A percentile compares a stretch with the other conserved stretches of the same genome.
Evolutionary conservation across 2,797 vertebrate species (phyloP).

Genomic region (Luscinia megarhynchos): DNA sequence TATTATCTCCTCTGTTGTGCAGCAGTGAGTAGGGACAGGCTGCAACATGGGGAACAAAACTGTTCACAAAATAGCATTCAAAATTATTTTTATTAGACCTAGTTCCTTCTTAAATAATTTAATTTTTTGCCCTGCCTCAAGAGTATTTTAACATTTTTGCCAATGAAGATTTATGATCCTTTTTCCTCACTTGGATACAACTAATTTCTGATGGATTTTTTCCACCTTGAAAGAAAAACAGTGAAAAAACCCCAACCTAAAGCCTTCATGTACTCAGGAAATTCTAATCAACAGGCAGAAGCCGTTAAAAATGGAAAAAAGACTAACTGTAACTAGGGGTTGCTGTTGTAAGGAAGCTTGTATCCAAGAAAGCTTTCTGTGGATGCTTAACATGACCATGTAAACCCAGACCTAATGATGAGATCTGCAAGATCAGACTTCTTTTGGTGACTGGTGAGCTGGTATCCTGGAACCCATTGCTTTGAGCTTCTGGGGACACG

Average conservation of each 20-base stretch:
- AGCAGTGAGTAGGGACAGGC: background rate
- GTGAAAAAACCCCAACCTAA: background rate
- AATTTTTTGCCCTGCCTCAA: background rate
- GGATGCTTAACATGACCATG: accelerated
- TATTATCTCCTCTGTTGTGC: background rate
- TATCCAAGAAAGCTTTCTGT: background rate
- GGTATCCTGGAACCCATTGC: background rate
- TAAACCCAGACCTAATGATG: background rate
- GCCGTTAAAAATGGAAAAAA: background rate
- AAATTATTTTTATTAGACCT: background rate
- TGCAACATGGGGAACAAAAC: background rate
- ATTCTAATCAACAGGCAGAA: background rate
- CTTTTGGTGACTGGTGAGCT: background rate
- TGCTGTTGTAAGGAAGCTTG: background rate
- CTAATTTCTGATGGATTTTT: background rate
- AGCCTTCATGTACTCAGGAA: background rate
- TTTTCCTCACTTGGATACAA: background rate
- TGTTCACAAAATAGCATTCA: background rate
- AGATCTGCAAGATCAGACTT: accelerated
- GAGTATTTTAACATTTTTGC: background rate
- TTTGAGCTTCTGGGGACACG: background rate
- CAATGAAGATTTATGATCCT: background rate
- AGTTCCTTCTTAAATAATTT: background rate
- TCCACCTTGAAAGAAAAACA: background rate
- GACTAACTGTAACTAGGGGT: background rate